A percentile compares a stretch with the other conserved stretches of the same genome.
These are phyloP conservation scores for Epinephelus malabaricus DNA, from an alignment of 2,797 vertebrate genomes.

Conservation along the genomic window DNA sequence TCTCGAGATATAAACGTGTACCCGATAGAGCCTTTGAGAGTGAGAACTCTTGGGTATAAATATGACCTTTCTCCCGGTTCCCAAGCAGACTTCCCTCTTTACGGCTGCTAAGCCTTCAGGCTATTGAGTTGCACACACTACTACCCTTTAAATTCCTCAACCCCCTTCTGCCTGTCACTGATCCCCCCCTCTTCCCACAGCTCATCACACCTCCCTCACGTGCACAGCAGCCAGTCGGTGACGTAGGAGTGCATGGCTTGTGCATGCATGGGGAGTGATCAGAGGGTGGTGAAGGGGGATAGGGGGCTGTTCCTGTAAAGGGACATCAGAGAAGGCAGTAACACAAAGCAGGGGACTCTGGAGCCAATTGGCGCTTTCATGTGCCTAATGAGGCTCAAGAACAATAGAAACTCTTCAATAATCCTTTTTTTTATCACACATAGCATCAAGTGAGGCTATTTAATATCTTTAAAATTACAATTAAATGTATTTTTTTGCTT, in stretches of 20 bases:
- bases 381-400: conserved; percentile 24
- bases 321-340: conserved; percentile 25
- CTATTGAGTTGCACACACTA: conserved; percentile 59
- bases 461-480: not conserved
- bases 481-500: not conserved
- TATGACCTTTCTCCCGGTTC: conserved; percentile 89
- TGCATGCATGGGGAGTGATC: conserved; percentile 74
- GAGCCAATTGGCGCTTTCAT: conserved; percentile 26
- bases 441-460: conserved; percentile 18
- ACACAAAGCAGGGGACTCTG: conserved; percentile 30
- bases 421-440: not conserved
- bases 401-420: conserved; percentile 3
- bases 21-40: conserved; percentile 25
- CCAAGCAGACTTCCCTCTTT: conserved; percentile 71
- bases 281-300: conserved; percentile 13
- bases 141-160: conserved; percentile 63
- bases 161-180: conserved; percentile 17
- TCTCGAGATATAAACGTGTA: conserved; percentile 42
- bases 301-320: conserved; percentile 10
- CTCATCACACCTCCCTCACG: conserved; percentile 70
- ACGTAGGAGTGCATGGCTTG: conserved; percentile 75
- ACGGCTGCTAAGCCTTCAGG: conserved; percentile 24
- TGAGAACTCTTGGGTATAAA: conserved; percentile 65
- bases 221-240: conserved; percentile 75
- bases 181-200: conserved; percentile 12